These are phyloP conservation scores for Macrocentrus cingulum DNA, from an alignment of 1,140 invertebrate genomes.

Conservation along the genomic window DNA sequence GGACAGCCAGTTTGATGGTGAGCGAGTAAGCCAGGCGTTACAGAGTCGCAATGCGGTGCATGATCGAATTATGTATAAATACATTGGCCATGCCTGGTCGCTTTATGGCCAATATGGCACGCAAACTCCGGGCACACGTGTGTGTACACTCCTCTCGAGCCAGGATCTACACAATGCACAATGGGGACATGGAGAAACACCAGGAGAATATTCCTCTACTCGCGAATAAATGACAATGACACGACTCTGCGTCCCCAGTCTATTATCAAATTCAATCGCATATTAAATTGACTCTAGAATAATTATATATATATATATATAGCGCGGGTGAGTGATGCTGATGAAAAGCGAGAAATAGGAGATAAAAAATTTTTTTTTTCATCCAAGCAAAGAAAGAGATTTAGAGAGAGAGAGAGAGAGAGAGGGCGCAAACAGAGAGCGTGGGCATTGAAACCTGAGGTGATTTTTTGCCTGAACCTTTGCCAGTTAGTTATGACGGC, in stretches of 20 bases:
- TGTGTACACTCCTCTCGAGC: background rate
- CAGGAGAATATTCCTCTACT: constrained; percentile 10
- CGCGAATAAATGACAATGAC: constrained; percentile 14
- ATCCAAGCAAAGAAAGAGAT: background rate
- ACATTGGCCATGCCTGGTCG: constrained; percentile 3
- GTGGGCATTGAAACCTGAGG: no score
- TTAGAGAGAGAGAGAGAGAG: background rate
- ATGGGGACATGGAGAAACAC: background rate
- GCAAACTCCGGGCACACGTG: background rate
- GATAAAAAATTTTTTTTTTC: no score
- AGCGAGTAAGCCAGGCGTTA: background rate
- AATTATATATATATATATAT: no score
- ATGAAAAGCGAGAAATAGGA: no score
- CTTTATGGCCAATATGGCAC: background rate
- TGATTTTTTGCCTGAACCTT: no score
- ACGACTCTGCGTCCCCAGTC: no score
- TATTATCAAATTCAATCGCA: constrained; percentile 19
- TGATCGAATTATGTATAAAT: constrained; percentile 15
- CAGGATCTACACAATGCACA: background rate
- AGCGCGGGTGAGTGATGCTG: no score
- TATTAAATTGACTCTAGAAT: constrained; percentile 16
- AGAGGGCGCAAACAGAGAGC: no score
- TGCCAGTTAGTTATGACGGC: no score
- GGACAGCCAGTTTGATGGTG: background rate
- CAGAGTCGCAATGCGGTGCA: constrained; percentile 11